Conservation (phyloP, 2,888 invertebrate species). For the Dermolepida albohirtum region DNA sequence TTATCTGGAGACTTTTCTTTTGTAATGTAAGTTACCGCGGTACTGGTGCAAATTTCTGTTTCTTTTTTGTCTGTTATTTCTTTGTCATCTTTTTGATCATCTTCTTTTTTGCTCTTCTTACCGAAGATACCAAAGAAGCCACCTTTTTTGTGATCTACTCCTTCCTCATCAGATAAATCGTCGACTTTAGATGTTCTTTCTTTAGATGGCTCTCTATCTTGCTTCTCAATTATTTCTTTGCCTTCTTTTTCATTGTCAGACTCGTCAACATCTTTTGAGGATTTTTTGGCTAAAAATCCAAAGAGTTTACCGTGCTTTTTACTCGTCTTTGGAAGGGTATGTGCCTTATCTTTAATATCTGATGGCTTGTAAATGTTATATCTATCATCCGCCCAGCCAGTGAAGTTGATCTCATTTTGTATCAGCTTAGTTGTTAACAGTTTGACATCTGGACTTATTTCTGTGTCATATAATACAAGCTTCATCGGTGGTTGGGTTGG, state of each 20-base stretch:
- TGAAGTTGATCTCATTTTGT: conserved; percentile 58
- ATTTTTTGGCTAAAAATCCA: conserved; percentile 57
- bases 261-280: conserved; percentile 59
- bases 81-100: conserved; percentile 39
- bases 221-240: conserved; percentile 60
- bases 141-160: conserved; percentile 48
- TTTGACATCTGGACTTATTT: conserved; percentile 49
- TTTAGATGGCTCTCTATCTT: conserved; percentile 59
- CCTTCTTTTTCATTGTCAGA: conserved; percentile 54
- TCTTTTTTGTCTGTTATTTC: conserved; percentile 18
- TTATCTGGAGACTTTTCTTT: conserved; percentile 22
- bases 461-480: conserved; percentile 41
- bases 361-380: conserved; percentile 51
- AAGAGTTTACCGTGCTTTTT: conserved; percentile 58
- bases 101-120: conserved; percentile 51
- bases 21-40: conserved; percentile 2
- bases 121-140: conserved; percentile 52
- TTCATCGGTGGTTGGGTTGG: conserved; percentile 49
- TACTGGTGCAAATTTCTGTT: conserved; percentile 12
- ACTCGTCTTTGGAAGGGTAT: conserved; percentile 52
- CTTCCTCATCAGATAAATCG: conserved; percentile 44
- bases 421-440: conserved; percentile 57
- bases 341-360: conserved; percentile 41
- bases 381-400: conserved; percentile 56
- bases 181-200: conserved; percentile 47